Evolutionary conservation across 2,888 invertebrate genomes (phyloP), one percentile per base, ranked within the genome.

Genomic region (Augochlorella aurata): DNA sequence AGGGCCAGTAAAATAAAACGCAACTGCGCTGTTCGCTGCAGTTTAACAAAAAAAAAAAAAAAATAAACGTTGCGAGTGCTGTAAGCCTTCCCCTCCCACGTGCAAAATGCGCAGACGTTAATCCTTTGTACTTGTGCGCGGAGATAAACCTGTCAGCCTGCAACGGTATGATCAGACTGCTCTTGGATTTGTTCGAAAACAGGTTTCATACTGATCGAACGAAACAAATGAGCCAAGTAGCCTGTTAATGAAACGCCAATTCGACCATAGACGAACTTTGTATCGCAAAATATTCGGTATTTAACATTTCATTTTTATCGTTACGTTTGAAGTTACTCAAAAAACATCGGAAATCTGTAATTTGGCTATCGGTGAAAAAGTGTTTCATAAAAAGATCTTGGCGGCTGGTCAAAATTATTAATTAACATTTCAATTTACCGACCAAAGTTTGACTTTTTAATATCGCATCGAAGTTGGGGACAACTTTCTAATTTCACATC

Each of bases 101-200:
- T 52, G 67, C 49, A 68, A 68, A 74, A 70, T 61, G 66, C 47
- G 69, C 24, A 52, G 49, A 66, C 21, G 70, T 71, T 81, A 81
- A 81, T 81, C 81, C 81, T 52, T 81, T 81, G n/a, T 74, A 74
- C 81, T 66, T 74, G 81, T 54, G 58, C 21, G 24, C 65, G 18
- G 45, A 67, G 69, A 74, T 81, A 81, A 81, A 71, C 12, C 81
- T 44, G 47, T n/a, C 18, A 66, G 16, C 12, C 29, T 54, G 44
- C 54, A 14, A 49, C 63, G 47, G 18, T 2, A 21, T 16, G 74
- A 81, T 74, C 71, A 70, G 81, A 21, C 45, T 52, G 38, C 29
- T 8, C 67, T 73, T 70, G 70, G 74, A 80, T 80, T 29, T 29
- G 50, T 50, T 65, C n/a, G 7, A 49, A 18, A 61, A 52, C 16